Percentiles rank a stretch among this genome's conserved stretches.
Evolutionary conservation across 2,113 vertebrate species (phyloP).

Genomic region (Nematolebias whitei): DNA sequence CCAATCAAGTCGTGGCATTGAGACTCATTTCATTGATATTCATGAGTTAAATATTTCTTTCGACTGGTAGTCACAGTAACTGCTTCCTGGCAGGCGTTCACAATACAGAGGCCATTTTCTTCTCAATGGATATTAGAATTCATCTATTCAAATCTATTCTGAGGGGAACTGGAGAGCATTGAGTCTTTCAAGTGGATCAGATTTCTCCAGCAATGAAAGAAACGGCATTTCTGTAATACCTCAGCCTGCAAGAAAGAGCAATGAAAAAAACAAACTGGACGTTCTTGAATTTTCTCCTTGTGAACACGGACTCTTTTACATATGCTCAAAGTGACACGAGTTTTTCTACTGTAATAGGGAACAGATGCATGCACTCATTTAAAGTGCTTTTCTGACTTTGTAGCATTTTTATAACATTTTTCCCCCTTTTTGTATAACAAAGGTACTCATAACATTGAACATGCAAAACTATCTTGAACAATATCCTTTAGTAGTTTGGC

Average conservation of each 20-base stretch:
- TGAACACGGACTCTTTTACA: background rate
- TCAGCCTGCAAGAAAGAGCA: constrained; percentile 25
- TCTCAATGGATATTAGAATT: constrained; percentile 68
- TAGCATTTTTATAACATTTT: background rate
- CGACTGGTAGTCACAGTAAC: constrained; percentile 65
- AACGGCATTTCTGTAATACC: constrained; percentile 49
- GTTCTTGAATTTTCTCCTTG: constrained; percentile 22
- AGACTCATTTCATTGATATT: constrained; percentile 65
- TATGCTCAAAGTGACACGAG: constrained; percentile 11
- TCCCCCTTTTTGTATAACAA: no score
- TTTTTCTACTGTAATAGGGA: background rate
- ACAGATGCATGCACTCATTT: background rate
- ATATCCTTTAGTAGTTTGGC: no score
- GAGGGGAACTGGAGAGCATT: constrained; percentile 42
- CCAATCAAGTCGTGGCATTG: constrained; percentile 57
- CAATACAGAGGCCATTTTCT: constrained; percentile 61
- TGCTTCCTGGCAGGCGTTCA: constrained; percentile 47
- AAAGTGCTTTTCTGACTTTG: background rate
- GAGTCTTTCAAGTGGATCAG: constrained; percentile 70
- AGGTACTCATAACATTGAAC: no score
- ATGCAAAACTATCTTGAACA: no score
- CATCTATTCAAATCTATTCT: constrained; percentile 77
- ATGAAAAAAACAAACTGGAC: constrained; percentile 49
- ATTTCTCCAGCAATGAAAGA: constrained; percentile 55
- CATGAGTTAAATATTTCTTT: constrained; percentile 71